Conservation (phyloP, 2,888 invertebrate genomes). For the Leptopterna dolabrata region DNA sequence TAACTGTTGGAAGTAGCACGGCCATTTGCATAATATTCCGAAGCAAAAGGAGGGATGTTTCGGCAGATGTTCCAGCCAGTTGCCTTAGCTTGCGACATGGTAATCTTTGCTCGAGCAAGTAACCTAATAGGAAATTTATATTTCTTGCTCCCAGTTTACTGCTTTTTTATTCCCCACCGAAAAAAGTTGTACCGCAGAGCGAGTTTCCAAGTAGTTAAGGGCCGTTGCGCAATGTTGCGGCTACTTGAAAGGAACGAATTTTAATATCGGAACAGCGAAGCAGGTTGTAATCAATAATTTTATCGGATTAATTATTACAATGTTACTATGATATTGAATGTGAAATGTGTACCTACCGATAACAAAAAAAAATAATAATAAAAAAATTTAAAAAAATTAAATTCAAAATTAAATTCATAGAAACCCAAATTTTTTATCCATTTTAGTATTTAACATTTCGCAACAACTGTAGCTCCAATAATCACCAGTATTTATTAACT, state of each 20-base stretch:
- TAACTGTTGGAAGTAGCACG: slow-evolving; percentile 53
- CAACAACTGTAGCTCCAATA: too few species aligned
- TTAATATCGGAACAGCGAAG: too few species aligned
- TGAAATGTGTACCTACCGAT: too few species aligned
- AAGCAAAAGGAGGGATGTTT: slow-evolving; percentile 47
- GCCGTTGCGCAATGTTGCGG: background rate
- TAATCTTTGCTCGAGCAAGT: slow-evolving; percentile 34
- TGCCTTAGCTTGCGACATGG: slow-evolving; percentile 24
- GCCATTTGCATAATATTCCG: slow-evolving; percentile 54
- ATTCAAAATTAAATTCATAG: too few species aligned
- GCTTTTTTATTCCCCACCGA: background rate
- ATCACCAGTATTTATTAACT: too few species aligned
- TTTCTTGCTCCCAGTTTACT: background rate
- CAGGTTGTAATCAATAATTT: too few species aligned
- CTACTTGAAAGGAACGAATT: background rate
- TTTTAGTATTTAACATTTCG: too few species aligned
- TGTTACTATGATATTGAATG: too few species aligned
- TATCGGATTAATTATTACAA: too few species aligned
- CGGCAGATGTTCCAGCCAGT: slow-evolving; percentile 48
- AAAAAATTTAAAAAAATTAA: too few species aligned
- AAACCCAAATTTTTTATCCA: too few species aligned
- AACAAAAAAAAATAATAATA: too few species aligned
- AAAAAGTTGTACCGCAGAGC: background rate
- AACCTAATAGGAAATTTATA: slow-evolving; percentile 37
- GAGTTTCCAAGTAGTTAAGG: background rate